phyloP scores from a whole-genome alignment of 2,113 vertebrate genomes.

The Misgurnus anguillicaudatus region DNA sequence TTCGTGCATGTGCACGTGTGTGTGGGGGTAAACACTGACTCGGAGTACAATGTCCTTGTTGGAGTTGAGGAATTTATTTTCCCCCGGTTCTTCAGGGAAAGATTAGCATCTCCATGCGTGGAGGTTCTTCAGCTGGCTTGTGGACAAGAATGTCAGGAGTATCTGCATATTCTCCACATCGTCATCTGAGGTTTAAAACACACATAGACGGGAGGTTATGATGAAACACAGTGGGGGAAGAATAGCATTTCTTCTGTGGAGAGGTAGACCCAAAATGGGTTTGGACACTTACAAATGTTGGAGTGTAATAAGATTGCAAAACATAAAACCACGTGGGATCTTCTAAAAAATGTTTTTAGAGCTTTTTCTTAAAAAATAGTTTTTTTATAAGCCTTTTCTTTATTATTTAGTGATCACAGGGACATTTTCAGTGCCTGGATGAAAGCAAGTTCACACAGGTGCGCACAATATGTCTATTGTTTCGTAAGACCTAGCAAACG shows the following conservation, averaged over 20 bases:
- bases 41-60: constrained; percentile 15
- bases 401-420: background rate
- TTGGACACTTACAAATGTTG: background rate
- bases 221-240: background rate
- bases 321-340: background rate
- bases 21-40: constrained; percentile 37
- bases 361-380: background rate
- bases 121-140: constrained; percentile 62
- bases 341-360: background rate
- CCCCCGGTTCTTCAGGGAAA: constrained; percentile 46
- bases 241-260: background rate
- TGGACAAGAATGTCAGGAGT: constrained; percentile 63
- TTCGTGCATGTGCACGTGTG: constrained; percentile 58
- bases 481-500: no score
- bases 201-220: no score
- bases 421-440: background rate
- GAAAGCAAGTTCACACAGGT: background rate
- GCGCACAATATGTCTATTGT: no score
- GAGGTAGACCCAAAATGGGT: background rate
- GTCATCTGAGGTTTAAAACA: no score
- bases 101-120: constrained; percentile 69
- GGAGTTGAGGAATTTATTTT: constrained; percentile 60
- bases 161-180: constrained; percentile 1
- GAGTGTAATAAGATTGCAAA: background rate
- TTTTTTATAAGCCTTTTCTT: background rate